Percentiles rank a stretch among this genome's conserved stretches.
phyloP scores from a whole-genome alignment of 1,140 invertebrate genomes.

The Pentalonia nigronervosa region DNA sequence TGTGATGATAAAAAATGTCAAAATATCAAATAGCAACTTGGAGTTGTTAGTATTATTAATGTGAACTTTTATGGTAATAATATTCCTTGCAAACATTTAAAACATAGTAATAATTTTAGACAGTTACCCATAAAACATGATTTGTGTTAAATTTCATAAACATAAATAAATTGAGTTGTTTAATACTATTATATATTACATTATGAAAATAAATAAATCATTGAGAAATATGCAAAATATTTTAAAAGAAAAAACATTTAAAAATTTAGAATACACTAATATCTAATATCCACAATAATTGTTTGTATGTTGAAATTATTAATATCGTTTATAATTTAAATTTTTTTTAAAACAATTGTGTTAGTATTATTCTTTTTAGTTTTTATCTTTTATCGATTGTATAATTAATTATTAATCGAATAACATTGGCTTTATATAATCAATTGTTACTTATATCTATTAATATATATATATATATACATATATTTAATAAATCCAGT shows the following conservation, averaged over 20 bases:
- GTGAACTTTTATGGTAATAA: not conserved
- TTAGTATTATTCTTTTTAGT: not conserved
- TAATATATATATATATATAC: too few species aligned
- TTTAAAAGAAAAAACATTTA: not conserved
- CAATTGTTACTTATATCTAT: too few species aligned
- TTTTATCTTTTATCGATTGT: not conserved
- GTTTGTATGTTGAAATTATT: not conserved
- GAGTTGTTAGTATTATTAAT: not conserved
- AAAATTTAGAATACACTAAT: not conserved
- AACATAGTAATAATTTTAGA: conserved; percentile 13
- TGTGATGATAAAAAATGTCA: not conserved
- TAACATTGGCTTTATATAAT: not conserved
- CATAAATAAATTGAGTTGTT: conserved; percentile 18
- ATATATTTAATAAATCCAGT: not conserved
- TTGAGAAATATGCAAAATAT: not conserved
- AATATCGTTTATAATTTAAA: not conserved
- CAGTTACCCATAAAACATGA: conserved; percentile 4
- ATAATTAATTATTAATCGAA: not conserved
- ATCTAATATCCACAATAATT: not conserved
- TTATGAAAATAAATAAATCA: conserved; percentile 8
- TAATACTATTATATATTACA: not conserved
- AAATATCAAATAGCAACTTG: not conserved
- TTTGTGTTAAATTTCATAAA: conserved; percentile 17
- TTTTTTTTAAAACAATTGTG: not conserved
- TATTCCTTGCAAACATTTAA: not conserved